These are phyloP conservation scores for Platerodrilus igneus DNA, from an alignment of 2,888 invertebrate genomes.

Conservation along the genomic window DNA sequence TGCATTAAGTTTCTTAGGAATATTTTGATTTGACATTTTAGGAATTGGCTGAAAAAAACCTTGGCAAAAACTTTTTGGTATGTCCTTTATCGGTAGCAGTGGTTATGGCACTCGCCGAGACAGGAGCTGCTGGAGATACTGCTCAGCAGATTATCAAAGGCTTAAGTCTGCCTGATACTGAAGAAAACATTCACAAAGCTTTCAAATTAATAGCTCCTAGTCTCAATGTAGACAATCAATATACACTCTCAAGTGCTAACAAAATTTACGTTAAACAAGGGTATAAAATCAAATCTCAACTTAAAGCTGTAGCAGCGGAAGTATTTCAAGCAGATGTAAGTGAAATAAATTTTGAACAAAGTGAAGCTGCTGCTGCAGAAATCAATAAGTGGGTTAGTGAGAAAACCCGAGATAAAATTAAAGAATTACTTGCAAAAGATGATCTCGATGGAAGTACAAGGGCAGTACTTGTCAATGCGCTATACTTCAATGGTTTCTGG, in stretches of 20 bases:
- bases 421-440: slow-evolving; percentile 33
- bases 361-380: slow-evolving; percentile 27
- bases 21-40: slow-evolving; percentile 4
- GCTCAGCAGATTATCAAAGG: slow-evolving; percentile 30
- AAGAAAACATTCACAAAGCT: slow-evolving; percentile 12
- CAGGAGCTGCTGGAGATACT: slow-evolving; percentile 39
- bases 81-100: slow-evolving; percentile 41
- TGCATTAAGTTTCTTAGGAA: no score
- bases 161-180: slow-evolving; percentile 24
- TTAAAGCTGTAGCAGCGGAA: slow-evolving; percentile 54
- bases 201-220: slow-evolving; percentile 24
- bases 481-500: slow-evolving; percentile 42
- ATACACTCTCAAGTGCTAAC: slow-evolving; percentile 36
- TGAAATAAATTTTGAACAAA: slow-evolving; percentile 32
- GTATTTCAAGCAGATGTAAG: slow-evolving; percentile 61
- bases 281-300: slow-evolving; percentile 52
- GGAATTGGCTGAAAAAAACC: slow-evolving; percentile 12
- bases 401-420: slow-evolving; percentile 41
- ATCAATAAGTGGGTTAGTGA: slow-evolving; percentile 43
- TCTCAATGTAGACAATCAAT: slow-evolving; percentile 22
- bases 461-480: slow-evolving; percentile 40
- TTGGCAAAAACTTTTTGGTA: slow-evolving; percentile 36
- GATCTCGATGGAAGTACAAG: slow-evolving; percentile 29
- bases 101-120: slow-evolving; percentile 36
- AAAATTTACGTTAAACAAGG: slow-evolving; percentile 60